These are phyloP conservation scores for Heptranchias perlo DNA, from an alignment of 2,113 vertebrate genomes.

Conservation along the genomic window DNA sequence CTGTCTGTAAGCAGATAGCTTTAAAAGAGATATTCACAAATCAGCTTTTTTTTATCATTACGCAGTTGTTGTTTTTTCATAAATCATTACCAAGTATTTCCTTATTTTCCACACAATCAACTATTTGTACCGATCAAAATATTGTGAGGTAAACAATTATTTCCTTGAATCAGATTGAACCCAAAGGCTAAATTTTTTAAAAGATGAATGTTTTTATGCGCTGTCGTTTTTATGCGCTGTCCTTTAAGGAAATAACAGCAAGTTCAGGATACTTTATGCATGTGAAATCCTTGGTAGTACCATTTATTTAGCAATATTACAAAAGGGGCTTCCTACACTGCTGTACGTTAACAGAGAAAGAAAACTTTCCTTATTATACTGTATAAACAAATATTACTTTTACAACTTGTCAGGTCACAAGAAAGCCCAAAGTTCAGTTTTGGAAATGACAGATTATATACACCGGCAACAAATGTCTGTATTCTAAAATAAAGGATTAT, in stretches of 20 bases:
- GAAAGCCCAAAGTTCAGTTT: neutral
- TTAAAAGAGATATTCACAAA: neutral
- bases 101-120: neutral
- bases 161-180: neutral
- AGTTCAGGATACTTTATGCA: neutral
- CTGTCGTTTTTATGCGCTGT: neutral
- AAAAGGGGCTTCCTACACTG: neutral
- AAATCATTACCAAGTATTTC: no score
- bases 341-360: neutral
- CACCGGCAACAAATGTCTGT: neutral
- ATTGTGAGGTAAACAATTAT: neutral
- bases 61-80: neutral
- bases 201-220: neutral
- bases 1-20: neutral
- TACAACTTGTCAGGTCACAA: neutral
- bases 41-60: neutral
- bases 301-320: conserved; percentile 13
- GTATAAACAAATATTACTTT: neutral
- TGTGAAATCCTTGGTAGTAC: neutral
- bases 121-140: no score
- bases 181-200: neutral
- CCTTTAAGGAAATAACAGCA: neutral
- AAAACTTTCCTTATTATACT: neutral
- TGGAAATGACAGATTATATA: neutral
- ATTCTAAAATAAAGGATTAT: neutral